Evolutionary conservation across 2,888 invertebrate genomes (phyloP).

Genomic region (Sphaerolaimus hirsutus): DNA sequence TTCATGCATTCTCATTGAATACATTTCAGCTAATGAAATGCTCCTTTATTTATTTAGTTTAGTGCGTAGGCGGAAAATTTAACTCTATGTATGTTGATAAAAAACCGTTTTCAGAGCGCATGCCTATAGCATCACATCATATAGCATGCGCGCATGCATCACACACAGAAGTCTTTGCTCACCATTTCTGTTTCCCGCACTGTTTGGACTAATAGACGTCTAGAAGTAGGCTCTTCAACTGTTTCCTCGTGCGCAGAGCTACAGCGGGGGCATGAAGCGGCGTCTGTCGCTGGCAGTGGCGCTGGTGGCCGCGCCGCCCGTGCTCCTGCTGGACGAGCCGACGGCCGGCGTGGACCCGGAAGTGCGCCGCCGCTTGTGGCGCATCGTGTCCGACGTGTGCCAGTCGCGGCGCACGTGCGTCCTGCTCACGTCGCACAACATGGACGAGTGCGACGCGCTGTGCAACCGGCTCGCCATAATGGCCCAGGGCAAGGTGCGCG

Average conservation of each 20-base stretch:
- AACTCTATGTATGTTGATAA: too few relatives aligned
- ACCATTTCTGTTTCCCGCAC: too few relatives aligned
- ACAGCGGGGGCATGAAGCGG: slow-evolving; percentile 46
- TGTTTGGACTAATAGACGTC: too few relatives aligned
- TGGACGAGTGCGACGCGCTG: slow-evolving; percentile 61
- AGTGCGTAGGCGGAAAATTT: too few relatives aligned
- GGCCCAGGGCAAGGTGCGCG: slow-evolving; percentile 44
- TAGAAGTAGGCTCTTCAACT: too few relatives aligned
- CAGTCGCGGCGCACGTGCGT: slow-evolving; percentile 48
- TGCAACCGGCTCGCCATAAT: slow-evolving; percentile 51
- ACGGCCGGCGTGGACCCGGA: slow-evolving; percentile 41
- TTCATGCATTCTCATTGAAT: too few relatives aligned
- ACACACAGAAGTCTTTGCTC: too few relatives aligned
- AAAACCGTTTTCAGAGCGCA: too few relatives aligned
- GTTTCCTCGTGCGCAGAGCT: not conserved
- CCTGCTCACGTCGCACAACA: slow-evolving; percentile 48
- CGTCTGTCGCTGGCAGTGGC: slow-evolving; percentile 47
- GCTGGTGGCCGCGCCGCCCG: slow-evolving; percentile 41
- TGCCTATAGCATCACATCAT: too few relatives aligned
- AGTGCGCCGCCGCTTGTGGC: slow-evolving; percentile 54
- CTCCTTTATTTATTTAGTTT: too few relatives aligned
- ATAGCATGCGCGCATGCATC: too few relatives aligned
- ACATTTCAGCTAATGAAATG: too few relatives aligned
- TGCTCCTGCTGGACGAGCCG: slow-evolving; percentile 41
- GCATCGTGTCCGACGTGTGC: slow-evolving; percentile 43